Evolutionary conservation across 2,113 vertebrate species (phyloP), one percentile per base, ranked within the genome.

Genomic region (Caracal caracal): DNA sequence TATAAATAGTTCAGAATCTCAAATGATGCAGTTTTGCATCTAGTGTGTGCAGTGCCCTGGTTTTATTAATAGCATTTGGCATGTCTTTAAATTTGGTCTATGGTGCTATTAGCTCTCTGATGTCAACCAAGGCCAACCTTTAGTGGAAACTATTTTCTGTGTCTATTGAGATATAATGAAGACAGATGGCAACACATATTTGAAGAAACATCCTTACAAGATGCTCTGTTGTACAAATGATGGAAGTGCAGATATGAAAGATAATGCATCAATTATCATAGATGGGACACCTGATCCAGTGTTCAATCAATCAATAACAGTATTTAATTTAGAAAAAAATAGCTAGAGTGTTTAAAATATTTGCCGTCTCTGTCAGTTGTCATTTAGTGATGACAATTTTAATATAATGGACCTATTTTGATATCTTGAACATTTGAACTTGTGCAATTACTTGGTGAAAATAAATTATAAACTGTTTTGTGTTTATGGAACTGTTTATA

Each of bases 51-150:
- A 61, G 17, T 88, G 16, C 49, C 59, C 75, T 93, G 40, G 40
- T 76, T 95, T 76, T 95, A 47, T 87, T 81, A 90, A 68, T 81
- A 87, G 17, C 35, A 35, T 93, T 82, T 93, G n/a, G 12, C n/a
- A 88, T 95, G 30, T 88, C 84, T 97, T 94, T 56, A 71, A 83
- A 88, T 70, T 93, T 91, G 16, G 30, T 49, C 35, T 70, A 1
- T 53, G 59, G 24, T 70, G 19, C 19, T 71, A 12, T 89, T 66
- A 79, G 26, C 56, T 81, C 12, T 96, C 79, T 70, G 13, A 73
- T 51, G 63, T 94, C 37, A 92, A 26, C 19, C 71, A 47, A 84
- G 53, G 88, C 37, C 0, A 6, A 75, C 37, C 20, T 85, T 89
- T 73, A 51, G 12, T 75, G n/a, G 61, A 94, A 88, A 85, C 26